Evolutionary conservation across 2,113 vertebrate genomes (phyloP).

Genomic region (Notechis scutatus): DNA sequence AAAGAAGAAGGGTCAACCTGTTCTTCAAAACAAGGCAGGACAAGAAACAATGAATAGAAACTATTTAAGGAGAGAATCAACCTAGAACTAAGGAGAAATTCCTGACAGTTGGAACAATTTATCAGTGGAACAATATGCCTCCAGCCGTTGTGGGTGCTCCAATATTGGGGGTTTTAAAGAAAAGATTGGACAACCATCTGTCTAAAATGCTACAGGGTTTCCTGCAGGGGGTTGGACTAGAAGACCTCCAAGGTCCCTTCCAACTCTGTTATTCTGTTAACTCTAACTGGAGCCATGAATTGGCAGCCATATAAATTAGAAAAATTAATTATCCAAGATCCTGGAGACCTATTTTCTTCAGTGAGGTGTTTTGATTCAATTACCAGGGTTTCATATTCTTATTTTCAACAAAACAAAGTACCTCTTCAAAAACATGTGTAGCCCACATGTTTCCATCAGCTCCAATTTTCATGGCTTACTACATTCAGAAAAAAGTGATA

Average conservation of each 20-base stretch:
- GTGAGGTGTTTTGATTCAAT: not conserved
- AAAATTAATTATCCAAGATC: not conserved
- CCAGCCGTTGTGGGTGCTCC: not conserved
- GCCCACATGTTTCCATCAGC: not conserved
- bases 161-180: too few relatives aligned
- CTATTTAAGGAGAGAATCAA: not conserved
- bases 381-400: not conserved
- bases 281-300: not conserved
- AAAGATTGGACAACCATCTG: too few relatives aligned
- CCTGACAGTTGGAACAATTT: not conserved
- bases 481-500: constrained; percentile 5
- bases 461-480: constrained; percentile 14
- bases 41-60: not conserved
- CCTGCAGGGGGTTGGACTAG: not conserved
- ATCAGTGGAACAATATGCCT: not conserved
- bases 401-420: not conserved
- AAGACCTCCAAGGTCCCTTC: not conserved
- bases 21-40: not conserved
- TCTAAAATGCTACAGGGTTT: too few relatives aligned
- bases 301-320: not conserved
- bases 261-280: not conserved
- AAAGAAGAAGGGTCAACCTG: not conserved
- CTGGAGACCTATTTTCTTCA: not conserved
- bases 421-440: not conserved
- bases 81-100: not conserved